Conservation (phyloP, 2,888 invertebrate genomes). For the Eledone cirrhosa region DNA sequence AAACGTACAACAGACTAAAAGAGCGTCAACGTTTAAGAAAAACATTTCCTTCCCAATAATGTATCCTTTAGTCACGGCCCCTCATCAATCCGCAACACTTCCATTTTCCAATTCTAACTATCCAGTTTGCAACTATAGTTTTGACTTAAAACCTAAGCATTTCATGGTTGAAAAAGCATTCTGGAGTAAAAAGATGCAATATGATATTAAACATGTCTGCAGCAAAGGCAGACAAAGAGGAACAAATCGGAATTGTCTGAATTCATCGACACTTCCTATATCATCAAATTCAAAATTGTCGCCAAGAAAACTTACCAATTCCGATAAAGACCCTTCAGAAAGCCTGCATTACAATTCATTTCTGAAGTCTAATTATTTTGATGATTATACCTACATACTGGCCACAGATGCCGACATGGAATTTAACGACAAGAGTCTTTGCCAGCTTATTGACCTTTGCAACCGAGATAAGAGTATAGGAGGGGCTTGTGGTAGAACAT, state of each 20-base stretch:
- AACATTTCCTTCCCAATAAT: neutral
- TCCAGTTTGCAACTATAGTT: neutral
- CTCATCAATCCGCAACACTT: neutral
- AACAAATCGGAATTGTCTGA: neutral
- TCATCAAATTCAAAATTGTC: neutral
- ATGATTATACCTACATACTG: conserved; percentile 44
- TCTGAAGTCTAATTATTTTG: neutral
- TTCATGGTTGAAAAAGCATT: no score
- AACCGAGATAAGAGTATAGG: conserved; percentile 40
- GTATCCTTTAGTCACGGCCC: neutral
- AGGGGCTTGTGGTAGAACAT: conserved; percentile 44
- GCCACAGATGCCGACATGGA: conserved; percentile 51
- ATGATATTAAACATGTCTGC: no score
- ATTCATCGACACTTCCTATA: neutral
- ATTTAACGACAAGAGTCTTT: conserved; percentile 42
- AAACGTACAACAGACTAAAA: neutral
- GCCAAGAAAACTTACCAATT: no score
- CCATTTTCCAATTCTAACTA: neutral
- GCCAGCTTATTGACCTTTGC: conserved; percentile 39
- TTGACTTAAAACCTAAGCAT: neutral
- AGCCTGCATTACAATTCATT: no score
- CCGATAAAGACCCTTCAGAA: no score
- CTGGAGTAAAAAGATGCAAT: no score
- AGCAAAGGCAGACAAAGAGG: neutral
- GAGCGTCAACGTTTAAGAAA: no score